Base-by-base conservation (phyloP, 2,888 invertebrate species). In the Polylopha cassiicola region DNA sequence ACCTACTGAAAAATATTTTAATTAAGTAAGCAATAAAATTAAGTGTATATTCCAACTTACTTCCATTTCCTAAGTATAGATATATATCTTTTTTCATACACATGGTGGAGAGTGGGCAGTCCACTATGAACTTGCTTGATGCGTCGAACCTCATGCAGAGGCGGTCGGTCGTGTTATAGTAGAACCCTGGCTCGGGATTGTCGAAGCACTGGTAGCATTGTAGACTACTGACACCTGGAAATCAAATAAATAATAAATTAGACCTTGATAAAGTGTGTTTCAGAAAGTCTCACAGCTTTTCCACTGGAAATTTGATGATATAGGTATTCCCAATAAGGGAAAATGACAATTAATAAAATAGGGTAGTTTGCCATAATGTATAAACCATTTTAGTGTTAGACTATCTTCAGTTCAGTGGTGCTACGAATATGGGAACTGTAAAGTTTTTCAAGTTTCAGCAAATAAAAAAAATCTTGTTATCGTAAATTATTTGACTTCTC, bases 81-180 rank as follows among this genome's bases (percentile, higher is more conserved):
- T 87, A 86, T 46, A 89, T 89, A 30, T 90, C 89, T 60, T 89
- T 90, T 68, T 94, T 95, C 86, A 92, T 89, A 64, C 95, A 95
- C 87, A 94, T 91, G 1, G 95, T 94, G 1, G 95, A 95, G 62
- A 88, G 91, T 1, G 92, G 92, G 65, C 95, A 95, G 47, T 91
- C 89, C 3, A 91, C 89, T 44, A 91, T 88, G 71, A 89, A 95
- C 51, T 86, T 86, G 3, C 87, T 78, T 1, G 92, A 90, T 52
- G 89, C 87, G 65, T 94, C 92, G 67, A 95, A 95, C 60, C 92
- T 89, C 4, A 91, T 87, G 67, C 95, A 95, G 22, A 93, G 79
- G 33, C 88, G 87, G 48, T 88, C 86, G n/a, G 88, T 89, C 47
- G 88, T 87, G 61, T 90, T 89, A 55, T 86, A 86, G 57, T 80